Percentiles rank a stretch among this genome's conserved stretches.
Evolutionary conservation across 2,113 vertebrate genomes (phyloP).

Genomic region (Notothenia rossii): DNA sequence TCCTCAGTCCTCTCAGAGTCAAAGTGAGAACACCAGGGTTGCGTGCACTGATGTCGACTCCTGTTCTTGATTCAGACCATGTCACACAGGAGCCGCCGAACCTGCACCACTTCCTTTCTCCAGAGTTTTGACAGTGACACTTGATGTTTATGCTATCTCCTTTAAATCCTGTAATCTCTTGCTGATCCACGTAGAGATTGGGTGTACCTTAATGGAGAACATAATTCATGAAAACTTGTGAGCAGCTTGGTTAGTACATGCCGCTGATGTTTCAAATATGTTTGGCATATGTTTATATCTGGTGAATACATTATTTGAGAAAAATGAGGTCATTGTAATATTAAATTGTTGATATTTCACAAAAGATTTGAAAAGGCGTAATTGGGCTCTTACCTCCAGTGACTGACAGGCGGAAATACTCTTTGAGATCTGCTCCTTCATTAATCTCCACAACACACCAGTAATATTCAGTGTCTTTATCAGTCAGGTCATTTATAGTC

Average conservation of each 20-base stretch:
- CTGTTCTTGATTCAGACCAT: neutral
- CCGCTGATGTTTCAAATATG: too few species aligned
- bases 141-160: slow-evolving; percentile 15
- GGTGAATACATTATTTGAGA: too few species aligned
- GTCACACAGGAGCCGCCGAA: slow-evolving; percentile 32
- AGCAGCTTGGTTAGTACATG: too few species aligned
- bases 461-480: neutral
- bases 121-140: neutral
- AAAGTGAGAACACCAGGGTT: neutral
- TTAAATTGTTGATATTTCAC: too few species aligned
- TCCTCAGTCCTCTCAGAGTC: slow-evolving; percentile 44
- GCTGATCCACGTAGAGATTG: slow-evolving; percentile 32
- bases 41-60: neutral
- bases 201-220: neutral
- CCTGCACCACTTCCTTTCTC: slow-evolving; percentile 34
- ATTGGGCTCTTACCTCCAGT: too few species aligned
- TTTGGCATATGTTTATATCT: too few species aligned
- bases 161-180: slow-evolving; percentile 9
- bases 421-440: accelerated
- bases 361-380: too few species aligned
- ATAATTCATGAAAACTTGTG: too few species aligned
- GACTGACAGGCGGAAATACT: slow-evolving; percentile 23
- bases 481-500: slow-evolving; percentile 16
- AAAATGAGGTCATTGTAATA: too few species aligned
- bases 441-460: slow-evolving; percentile 57